Conservation (phyloP, 2,888 invertebrate species). For the Dryadula phaetusa region DNA sequence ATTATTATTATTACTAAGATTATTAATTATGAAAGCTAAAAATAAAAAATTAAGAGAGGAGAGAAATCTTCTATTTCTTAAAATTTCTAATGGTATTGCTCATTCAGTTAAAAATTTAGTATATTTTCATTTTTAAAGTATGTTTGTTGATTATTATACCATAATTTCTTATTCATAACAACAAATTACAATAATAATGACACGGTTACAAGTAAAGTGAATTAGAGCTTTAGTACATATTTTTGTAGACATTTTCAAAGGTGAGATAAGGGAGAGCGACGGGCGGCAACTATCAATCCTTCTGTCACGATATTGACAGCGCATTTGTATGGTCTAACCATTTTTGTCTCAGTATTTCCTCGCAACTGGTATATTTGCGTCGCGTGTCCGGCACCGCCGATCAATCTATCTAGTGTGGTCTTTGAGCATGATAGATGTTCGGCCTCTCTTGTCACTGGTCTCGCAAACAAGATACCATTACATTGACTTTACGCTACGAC, state of each 20-base stretch:
- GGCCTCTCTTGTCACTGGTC: conserved; percentile 53
- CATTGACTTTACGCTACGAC: conserved; percentile 14
- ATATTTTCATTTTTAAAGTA: no score
- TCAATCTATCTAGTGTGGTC: conserved; percentile 73
- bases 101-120: no score
- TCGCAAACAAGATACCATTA: conserved; percentile 40
- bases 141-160: no score
- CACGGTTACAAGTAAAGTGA: background rate
- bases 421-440: conserved; percentile 77
- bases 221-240: conserved; percentile 4
- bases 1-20: no score
- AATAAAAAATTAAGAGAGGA: no score
- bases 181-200: background rate
- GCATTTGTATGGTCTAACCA: conserved; percentile 81
- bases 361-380: conserved; percentile 61
- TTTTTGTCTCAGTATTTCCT: conserved; percentile 77
- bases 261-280: conserved; percentile 25
- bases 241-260: background rate
- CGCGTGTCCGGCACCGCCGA: conserved; percentile 65
- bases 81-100: no score
- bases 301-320: conserved; percentile 79
- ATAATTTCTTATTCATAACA: no score
- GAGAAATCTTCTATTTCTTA: no score
- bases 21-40: no score
- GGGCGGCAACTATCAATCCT: conserved; percentile 75